phyloP scores from a whole-genome alignment of 23 tunicate species.

The Halocynthia roretzi region DNA sequence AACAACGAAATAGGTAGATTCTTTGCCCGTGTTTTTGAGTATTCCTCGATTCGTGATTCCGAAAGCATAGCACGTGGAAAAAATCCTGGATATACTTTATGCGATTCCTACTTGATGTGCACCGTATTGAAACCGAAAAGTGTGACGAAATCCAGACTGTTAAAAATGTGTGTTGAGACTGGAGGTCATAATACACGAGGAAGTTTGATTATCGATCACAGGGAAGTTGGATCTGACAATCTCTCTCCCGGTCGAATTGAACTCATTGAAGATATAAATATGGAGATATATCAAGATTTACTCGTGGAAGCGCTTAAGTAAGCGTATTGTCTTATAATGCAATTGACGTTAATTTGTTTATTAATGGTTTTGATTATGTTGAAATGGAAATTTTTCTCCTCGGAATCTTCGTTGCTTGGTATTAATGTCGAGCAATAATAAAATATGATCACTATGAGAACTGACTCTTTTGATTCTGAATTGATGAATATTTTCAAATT shows the following conservation, averaged over 20 bases:
- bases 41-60: background rate
- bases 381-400: no score
- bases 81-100: constrained; percentile 24
- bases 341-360: no score
- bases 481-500: no score
- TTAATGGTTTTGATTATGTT: no score
- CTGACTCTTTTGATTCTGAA: no score
- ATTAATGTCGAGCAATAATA: no score
- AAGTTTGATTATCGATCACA: constrained; percentile 23
- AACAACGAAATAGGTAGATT: background rate
- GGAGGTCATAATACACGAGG: constrained; percentile 54
- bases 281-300: constrained; percentile 1
- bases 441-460: no score
- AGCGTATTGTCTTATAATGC: no score
- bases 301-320: background rate
- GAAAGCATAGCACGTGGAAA: background rate
- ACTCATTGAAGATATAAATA: background rate
- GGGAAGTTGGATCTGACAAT: background rate
- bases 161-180: constrained; percentile 25
- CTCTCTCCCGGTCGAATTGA: background rate
- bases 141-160: constrained; percentile 8
- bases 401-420: no score
- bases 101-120: constrained; percentile 78
- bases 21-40: background rate
- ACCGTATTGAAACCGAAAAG: constrained; percentile 37